These are phyloP conservation scores for Proteles cristata DNA, from an alignment of 2,113 vertebrate genomes.

Conservation along the genomic window DNA sequence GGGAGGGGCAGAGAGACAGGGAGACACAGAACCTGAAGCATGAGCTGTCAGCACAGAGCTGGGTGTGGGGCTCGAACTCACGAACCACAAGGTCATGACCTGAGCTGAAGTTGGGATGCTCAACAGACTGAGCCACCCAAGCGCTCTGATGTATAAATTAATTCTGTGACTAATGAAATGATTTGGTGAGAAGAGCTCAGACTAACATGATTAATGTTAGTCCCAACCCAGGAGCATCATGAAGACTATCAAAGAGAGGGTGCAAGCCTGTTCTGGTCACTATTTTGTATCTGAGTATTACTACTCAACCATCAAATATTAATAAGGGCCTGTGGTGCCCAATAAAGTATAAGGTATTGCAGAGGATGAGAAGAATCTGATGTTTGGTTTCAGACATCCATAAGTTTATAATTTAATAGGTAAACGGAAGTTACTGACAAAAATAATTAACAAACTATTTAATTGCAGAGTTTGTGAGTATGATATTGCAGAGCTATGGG, in stretches of 20 bases:
- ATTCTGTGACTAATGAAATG: not conserved
- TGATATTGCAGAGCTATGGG: not conserved
- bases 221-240: not conserved
- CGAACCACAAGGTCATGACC: no score
- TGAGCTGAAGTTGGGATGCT: no score
- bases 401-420: not conserved
- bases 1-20: no score
- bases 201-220: not conserved
- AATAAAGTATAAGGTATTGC: not conserved
- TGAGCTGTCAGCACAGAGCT: no score
- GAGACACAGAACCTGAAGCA: no score
- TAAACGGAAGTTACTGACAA: not conserved
- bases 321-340: not conserved
- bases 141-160: not conserved
- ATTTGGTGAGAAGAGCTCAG: not conserved
- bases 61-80: no score
- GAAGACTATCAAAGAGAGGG: not conserved
- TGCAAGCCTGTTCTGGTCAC: not conserved
- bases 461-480: not conserved
- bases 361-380: not conserved
- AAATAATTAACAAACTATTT: not conserved
- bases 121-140: no score
- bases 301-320: not conserved
- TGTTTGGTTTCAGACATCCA: not conserved
- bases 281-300: conserved; percentile 20